Evolutionary conservation across 2,113 vertebrate species (phyloP), one percentile per base, ranked within the genome.

Genomic region (Clinocottus analis): DNA sequence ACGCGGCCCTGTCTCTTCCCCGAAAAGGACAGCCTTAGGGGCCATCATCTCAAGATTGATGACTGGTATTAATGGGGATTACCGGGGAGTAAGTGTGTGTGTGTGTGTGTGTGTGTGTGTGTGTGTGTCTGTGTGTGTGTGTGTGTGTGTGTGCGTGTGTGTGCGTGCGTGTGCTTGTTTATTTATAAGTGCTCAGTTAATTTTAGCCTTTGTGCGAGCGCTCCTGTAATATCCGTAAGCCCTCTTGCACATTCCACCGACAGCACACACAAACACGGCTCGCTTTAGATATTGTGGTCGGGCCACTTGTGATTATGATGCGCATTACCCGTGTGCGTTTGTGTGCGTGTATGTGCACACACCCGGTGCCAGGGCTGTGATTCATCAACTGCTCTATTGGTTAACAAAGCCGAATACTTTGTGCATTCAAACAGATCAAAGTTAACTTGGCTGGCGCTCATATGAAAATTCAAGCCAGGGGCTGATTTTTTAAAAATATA

Each of bases 11-110:
- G 84, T 84, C 76, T 79, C 75, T 76, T 65, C 73, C 21, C 76
- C 56, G 86, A 79, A 73, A 85, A 85, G 79, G 85, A 59, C 75
- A 43, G 70, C 68, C 65, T 35, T 21, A 64, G 60, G 7, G 78
- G 79, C 73, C 83, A 70, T 77, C 68, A 59, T 33, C 75, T 72
- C 51, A 75, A 85, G 86, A 92, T 85, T 49, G 65, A 90, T 86
- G 73, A 69, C 62, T 45, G 47, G 67, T 70, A 70, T 84, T 87
- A 77, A 63, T 84, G 78, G 51, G 64, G 41, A 81, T 84, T 72
- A 76, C 70, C 9, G 12, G 31, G 31, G 3, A 3, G 31, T 31
- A 5, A n/a, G 71, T 59, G n/a, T n/a, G n/a, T n/a, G n/a, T n/a
- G n/a, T n/a, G n/a, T n/a, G n/a, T n/a, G n/a, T n/a, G 60, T 63